Evolutionary conservation across 2,113 vertebrate genomes (phyloP), one percentile per base, ranked within the genome.

Genomic region (Macquaria australasica): DNA sequence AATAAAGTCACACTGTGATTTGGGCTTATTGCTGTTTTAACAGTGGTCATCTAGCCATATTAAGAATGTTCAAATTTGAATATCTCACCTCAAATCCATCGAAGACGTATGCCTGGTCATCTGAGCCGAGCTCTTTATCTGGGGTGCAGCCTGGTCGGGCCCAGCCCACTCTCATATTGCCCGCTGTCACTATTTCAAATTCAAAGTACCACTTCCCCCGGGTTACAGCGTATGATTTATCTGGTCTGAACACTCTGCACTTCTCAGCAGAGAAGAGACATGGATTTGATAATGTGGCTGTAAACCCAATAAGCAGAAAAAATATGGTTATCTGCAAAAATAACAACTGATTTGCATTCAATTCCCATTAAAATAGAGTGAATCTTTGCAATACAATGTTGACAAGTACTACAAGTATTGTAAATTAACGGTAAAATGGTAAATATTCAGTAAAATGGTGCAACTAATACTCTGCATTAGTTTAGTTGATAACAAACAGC

Each of bases 191-290:
- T 0, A 94, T 93, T 90, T 99, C 97, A 87, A 97, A 98, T 89
- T 99, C 98, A 74, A 99, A 99, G 91, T 99, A 99, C 98, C 98
- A 99, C 83, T 97, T 98, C 51, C 98, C 98, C 1, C 85, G 50
- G 88, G 95, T 96, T 88, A 99, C 98, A 1, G 97, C 95, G 0
- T 97, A 98, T 0, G 96, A 97, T 86, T 97, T 97, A 93, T 99
- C 98, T 0, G 97, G 96, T 1, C 98, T 96, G 93, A 99, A 99
- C 91, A 99, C 96, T 58, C 97, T 95, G 89, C 96, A 96, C 81
- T 94, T 94, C 88, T 98, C 97, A 53, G 96, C 95, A 3, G 95
- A 93, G 59, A 80, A 77, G 59, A 82, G 83, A 85, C 74, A 70
- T 43, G 79, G 21, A 14, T 91, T 87, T 72, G 92, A 92, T 82